These are phyloP conservation scores for Dolichallabes microphthalmus DNA, from an alignment of 2,113 vertebrate genomes.

Conservation along the genomic window DNA sequence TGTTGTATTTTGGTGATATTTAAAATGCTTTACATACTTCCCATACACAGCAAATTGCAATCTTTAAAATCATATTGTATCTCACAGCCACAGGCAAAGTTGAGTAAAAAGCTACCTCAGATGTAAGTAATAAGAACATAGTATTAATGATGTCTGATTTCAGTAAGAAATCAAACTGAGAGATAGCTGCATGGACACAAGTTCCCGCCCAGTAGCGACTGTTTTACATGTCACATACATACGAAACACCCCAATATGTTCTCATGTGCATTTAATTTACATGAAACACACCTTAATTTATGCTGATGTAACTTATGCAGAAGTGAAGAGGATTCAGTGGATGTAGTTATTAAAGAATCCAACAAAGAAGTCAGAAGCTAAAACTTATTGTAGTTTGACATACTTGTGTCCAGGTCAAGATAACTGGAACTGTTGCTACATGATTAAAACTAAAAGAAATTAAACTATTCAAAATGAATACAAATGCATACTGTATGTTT, in stretches of 20 bases:
- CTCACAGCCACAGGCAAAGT: not conserved
- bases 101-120: not conserved
- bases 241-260: not conserved
- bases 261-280: not conserved
- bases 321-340: not conserved
- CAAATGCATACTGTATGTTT: not conserved
- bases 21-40: not conserved
- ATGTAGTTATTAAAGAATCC: not conserved
- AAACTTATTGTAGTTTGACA: not conserved
- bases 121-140: not conserved
- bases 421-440: no score
- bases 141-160: not conserved
- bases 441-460: not conserved
- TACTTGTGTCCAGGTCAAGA: not conserved
- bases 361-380: not conserved
- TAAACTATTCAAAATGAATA: not conserved
- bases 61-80: not conserved
- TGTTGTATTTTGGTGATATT: not conserved
- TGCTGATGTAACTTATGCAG: not conserved
- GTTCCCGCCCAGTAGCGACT: not conserved
- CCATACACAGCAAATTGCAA: not conserved
- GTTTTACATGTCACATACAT: not conserved
- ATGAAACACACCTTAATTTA: not conserved
- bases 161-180: not conserved
- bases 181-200: not conserved